Conservation (phyloP, 2,888 invertebrate species). For the Elmis aenea region DNA sequence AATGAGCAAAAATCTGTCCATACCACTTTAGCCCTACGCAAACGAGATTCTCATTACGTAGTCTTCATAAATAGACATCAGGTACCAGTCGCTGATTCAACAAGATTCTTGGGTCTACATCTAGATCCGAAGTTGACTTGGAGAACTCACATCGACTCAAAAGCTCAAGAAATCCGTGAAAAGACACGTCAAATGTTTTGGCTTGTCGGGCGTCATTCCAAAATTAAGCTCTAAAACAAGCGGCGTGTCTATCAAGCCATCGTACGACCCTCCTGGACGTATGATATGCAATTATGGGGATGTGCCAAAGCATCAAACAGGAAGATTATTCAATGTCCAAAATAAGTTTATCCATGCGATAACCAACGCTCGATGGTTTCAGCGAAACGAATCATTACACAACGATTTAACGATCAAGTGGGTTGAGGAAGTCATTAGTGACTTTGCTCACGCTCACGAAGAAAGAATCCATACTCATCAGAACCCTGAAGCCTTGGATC, state of each 20-base stretch:
- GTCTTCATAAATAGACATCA: no score
- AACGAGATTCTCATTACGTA: no score
- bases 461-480: constrained; percentile 2
- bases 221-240: constrained; percentile 5
- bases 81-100: no score
- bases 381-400: no score
- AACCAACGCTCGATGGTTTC: constrained; percentile 2
- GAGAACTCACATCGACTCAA: constrained; percentile 4
- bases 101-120: no score
- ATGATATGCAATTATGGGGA: constrained; percentile 3
- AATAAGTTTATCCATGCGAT: constrained; percentile 2
- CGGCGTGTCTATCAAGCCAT: constrained; percentile 3
- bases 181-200: constrained; percentile 1
- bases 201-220: constrained; percentile 4
- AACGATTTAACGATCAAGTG: no score
- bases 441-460: no score
- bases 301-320: constrained; percentile 2
- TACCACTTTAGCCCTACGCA: constrained; percentile 9
- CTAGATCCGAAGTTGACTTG: constrained; percentile 3
- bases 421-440: no score
- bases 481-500: constrained; percentile 1
- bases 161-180: no score
- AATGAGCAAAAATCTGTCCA: constrained; percentile 3
- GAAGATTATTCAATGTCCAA: constrained; percentile 1
- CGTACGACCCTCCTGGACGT: constrained; percentile 3